Evolutionary conservation across 2,797 vertebrate species (phyloP), one percentile per base, ranked within the genome.

Genomic region (Distichodus sexfasciatus): DNA sequence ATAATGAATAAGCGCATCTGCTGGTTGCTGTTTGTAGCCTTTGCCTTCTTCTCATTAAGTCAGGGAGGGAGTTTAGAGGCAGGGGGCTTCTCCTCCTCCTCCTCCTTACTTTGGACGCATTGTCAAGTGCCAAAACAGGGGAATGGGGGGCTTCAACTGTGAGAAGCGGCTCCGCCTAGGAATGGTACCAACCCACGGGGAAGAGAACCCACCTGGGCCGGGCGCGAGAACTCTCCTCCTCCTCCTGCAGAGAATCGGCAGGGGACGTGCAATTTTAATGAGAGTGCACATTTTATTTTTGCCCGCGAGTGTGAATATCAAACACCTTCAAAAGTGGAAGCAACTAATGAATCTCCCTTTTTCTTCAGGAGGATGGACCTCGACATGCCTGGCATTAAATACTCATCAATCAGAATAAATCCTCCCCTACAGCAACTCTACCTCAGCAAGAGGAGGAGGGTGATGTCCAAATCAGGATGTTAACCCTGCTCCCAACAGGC

Each of bases 1-100:
- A 82, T 82, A 79, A 81, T 81, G 76, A 77, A 82, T 77, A 72
- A 77, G 70, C 55, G 75, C 79, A 82, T 77, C 79, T 82, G 81
- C 68, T 68, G 70, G 41, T 72, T 79, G 70, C 71, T 66, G 66
- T 76, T 76, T 68, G 75, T 63, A 76, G 70, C 79, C 75, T 71
- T 77, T 69, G 62, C 51, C 31, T 75, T 61, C 48, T 50, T 76
- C 79, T 80, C 71, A 69, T 80, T 78, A 71, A 76, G 62, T 76
- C 78, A 64, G 46, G 19, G 23, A 75, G 69, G 17, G 55, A 60
- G 50, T 14, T 17, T 11, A 28, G 57, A 68, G 58, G 31, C 40
- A 28, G 1, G 35, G 23, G 46, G 14, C 21, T 15, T n/a, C n/a
- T n/a, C 21, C 48, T 26, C n/a, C 47, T 51, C 15, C 12, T 26